Percentiles rank a stretch among this genome's conserved stretches.
Conservation (phyloP, 2,888 invertebrate species). For the Tetranychus piercei region DNA sequence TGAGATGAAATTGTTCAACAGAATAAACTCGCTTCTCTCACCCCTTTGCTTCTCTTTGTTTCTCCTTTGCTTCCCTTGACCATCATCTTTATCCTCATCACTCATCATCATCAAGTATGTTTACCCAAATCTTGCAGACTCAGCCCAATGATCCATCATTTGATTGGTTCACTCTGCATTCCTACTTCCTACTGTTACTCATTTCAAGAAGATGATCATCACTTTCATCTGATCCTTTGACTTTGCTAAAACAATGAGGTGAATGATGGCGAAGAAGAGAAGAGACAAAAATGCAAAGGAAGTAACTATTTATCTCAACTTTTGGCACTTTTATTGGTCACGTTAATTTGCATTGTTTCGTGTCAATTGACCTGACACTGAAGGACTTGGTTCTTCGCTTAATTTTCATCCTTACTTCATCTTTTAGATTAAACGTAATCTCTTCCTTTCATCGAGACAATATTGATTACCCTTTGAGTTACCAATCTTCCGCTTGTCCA, state of each 20-base stretch:
- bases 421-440: not conserved
- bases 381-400: not conserved
- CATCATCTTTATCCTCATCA: not conserved
- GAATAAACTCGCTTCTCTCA: not conserved
- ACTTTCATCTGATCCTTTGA: not conserved
- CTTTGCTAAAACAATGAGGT: too few relatives aligned
- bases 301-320: not conserved
- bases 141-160: not conserved
- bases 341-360: slow-evolving; percentile 1
- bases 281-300: too few relatives aligned
- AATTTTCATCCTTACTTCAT: not conserved
- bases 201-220: not conserved
- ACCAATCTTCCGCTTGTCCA: not conserved
- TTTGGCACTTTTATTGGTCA: not conserved
- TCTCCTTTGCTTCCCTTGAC: not conserved
- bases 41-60: not conserved
- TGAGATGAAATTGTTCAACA: not conserved
- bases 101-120: not conserved
- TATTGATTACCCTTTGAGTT: not conserved
- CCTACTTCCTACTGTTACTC: not conserved
- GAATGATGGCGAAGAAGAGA: too few relatives aligned
- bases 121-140: not conserved
- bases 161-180: not conserved
- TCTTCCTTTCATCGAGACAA: not conserved
- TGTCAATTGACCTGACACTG: not conserved